Conservation (phyloP, 1,140 invertebrate genomes). For the Andricus grossulariae region DNA sequence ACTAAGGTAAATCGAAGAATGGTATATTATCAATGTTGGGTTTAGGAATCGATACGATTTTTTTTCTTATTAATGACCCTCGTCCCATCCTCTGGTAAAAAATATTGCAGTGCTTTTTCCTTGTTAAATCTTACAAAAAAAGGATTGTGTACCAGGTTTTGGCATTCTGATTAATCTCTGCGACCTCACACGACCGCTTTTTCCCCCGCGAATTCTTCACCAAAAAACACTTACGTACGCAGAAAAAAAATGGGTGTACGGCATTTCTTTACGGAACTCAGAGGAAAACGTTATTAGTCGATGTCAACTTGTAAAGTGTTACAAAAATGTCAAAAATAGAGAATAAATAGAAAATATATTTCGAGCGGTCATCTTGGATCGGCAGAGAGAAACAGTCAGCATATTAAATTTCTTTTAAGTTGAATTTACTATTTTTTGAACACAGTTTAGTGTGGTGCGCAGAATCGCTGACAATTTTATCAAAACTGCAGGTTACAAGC, state of each 20-base stretch:
- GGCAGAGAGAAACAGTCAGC: constrained; percentile 58
- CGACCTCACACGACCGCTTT: constrained; percentile 1
- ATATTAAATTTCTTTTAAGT: constrained; percentile 55
- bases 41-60: constrained; percentile 62
- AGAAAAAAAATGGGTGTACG: not conserved
- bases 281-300: not conserved
- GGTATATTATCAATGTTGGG: constrained; percentile 62
- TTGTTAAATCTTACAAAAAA: constrained; percentile 61
- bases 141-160: constrained; percentile 47
- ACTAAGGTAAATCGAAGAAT: constrained; percentile 59
- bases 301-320: constrained; percentile 19
- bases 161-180: not conserved
- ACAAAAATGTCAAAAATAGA: constrained; percentile 29
- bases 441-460: constrained; percentile 74
- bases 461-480: constrained; percentile 68
- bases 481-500: constrained; percentile 42
- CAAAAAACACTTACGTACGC: not conserved
- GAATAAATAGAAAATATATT: constrained; percentile 18
- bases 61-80: constrained; percentile 67
- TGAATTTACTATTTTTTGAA: constrained; percentile 68
- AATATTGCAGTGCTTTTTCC: constrained; percentile 70
- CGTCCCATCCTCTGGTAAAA: constrained; percentile 75
- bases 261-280: no score
- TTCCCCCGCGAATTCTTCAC: not conserved
- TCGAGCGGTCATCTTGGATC: constrained; percentile 63